Evolutionary conservation across 2,888 invertebrate species (phyloP).

Genomic region (Phyllotreta striolata): DNA sequence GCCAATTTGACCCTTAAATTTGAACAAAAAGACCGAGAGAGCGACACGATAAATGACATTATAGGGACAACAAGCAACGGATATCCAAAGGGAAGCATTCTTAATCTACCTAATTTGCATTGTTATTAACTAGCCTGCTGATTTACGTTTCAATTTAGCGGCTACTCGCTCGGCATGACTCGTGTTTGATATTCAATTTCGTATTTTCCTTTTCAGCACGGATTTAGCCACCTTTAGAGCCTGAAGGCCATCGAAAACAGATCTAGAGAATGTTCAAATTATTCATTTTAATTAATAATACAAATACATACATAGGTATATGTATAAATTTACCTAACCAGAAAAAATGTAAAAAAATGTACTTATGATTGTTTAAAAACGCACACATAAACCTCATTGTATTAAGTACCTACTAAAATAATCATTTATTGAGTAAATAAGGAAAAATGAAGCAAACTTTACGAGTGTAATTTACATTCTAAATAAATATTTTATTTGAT

Average conservation of each 20-base stretch:
- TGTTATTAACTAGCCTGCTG: conserved; percentile 56
- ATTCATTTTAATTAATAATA: background rate
- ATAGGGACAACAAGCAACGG: conserved; percentile 35
- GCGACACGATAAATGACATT: background rate
- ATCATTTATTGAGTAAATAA: too few species aligned
- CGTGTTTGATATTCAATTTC: conserved; percentile 37
- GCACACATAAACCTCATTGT: too few species aligned
- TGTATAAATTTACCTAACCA: too few species aligned
- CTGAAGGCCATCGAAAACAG: background rate
- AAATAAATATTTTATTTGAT: too few species aligned
- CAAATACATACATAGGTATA: too few species aligned
- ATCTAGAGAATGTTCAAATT: conserved; percentile 3
- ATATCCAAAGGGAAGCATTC: conserved; percentile 48
- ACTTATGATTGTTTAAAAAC: too few species aligned
- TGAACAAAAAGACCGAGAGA: conserved; percentile 2
- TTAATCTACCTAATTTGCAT: conserved; percentile 58
- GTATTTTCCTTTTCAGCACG: conserved; percentile 18
- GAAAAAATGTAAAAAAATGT: too few species aligned
- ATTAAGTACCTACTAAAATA: too few species aligned
- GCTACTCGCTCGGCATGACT: conserved; percentile 28
- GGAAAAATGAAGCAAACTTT: too few species aligned
- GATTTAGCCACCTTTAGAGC: conserved; percentile 1
- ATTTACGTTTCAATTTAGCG: conserved; percentile 49
- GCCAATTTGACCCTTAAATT: conserved; percentile 2
- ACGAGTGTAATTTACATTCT: too few species aligned